Conservation (phyloP, 2,113 vertebrate genomes). For the Accipiter virgatus region DNA sequence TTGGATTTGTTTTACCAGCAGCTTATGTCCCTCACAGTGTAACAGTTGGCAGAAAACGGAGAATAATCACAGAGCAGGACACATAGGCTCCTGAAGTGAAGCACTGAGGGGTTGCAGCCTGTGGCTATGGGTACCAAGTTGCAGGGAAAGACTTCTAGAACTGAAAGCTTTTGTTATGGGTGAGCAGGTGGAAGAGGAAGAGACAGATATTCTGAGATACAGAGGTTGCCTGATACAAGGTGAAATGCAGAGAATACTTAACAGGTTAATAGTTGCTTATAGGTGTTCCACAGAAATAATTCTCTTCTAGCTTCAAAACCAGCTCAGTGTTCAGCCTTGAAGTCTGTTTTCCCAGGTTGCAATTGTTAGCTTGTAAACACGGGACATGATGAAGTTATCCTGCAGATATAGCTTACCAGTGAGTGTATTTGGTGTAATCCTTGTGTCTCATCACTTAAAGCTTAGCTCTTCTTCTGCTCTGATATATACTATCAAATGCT, state of each 20-base stretch:
- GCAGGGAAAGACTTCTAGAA: neutral
- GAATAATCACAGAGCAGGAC: neutral
- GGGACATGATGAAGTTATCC: neutral
- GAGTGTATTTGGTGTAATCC: neutral
- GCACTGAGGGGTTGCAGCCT: neutral
- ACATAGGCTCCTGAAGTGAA: neutral
- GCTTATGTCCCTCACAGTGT: neutral
- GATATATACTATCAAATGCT: neutral
- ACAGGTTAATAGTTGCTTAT: neutral
- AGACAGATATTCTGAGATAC: neutral
- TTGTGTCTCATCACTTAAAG: neutral
- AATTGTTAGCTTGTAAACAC: neutral
- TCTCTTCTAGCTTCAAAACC: neutral
- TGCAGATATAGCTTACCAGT: neutral
- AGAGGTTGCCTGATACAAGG: neutral
- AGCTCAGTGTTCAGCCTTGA: neutral
- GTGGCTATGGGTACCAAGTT: neutral
- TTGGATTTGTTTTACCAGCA: neutral
- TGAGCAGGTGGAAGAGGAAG: neutral
- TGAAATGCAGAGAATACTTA: neutral
- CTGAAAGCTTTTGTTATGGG: neutral
- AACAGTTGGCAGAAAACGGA: neutral
- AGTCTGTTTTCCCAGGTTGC: neutral
- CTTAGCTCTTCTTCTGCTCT: neutral
- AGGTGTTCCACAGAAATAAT: neutral